phyloP scores from a whole-genome alignment of 2,797 vertebrate genomes.

The Tiaroga cobitis region DNA sequence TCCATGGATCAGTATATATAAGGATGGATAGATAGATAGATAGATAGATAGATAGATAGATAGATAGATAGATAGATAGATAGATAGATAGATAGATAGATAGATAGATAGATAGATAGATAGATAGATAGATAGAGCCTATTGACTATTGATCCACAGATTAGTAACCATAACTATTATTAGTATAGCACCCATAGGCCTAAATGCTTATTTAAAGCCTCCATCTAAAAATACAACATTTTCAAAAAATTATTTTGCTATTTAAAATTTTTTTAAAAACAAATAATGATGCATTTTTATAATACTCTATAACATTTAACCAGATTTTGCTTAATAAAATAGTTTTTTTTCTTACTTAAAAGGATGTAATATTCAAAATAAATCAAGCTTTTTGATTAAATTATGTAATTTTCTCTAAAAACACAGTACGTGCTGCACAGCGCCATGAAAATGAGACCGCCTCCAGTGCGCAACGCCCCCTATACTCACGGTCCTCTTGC shows the following conservation, averaged over 20 bases:
- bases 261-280: too few species aligned
- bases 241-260: too few species aligned
- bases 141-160: too few species aligned
- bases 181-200: too few species aligned
- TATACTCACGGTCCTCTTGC: conserved; percentile 3
- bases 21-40: not conserved
- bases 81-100: too few species aligned
- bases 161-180: too few species aligned
- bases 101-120: too few species aligned
- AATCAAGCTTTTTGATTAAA: not conserved
- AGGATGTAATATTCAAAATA: not conserved
- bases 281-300: too few species aligned
- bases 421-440: not conserved
- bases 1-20: not conserved
- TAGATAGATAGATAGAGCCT: too few species aligned
- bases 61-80: too few species aligned
- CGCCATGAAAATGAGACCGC: conserved; percentile 2
- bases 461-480: conserved; percentile 44
- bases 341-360: not conserved
- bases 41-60: not conserved
- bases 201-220: not conserved
- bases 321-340: too few species aligned
- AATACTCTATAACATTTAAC: not conserved
- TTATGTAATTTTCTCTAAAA: not conserved
- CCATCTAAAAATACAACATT: too few species aligned